These are phyloP conservation scores for Lethenteron reissneri DNA, from an alignment of 2,113 vertebrate species.

Conservation along the genomic window DNA sequence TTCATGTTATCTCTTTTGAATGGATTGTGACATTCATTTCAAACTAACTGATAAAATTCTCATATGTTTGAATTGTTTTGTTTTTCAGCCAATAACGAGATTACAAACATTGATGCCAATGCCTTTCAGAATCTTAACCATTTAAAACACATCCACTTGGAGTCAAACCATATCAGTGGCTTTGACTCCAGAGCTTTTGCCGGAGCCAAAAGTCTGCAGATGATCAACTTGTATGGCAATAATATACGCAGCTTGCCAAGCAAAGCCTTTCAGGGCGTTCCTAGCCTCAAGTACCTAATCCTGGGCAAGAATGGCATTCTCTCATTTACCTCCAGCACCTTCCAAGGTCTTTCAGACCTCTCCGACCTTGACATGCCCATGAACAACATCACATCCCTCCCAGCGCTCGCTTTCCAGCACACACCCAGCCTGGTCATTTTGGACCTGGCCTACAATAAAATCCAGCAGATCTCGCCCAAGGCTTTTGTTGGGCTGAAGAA, in stretches of 20 bases:
- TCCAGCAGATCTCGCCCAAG: conserved; percentile 24
- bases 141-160: not conserved
- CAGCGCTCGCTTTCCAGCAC: conserved; percentile 1
- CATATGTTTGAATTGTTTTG: not conserved
- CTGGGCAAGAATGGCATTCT: not conserved
- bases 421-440: conserved; percentile 13
- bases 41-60: too few species aligned
- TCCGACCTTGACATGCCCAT: not conserved
- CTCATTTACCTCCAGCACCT: not conserved
- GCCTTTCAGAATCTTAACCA: not conserved
- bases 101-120: not conserved
- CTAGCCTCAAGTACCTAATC: not conserved
- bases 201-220: not conserved
- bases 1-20: too few species aligned
- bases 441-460: conserved; percentile 28
- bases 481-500: conserved; percentile 27
- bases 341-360: not conserved
- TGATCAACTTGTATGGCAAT: not conserved
- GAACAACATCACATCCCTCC: conserved; percentile 4
- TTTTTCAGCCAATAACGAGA: not conserved
- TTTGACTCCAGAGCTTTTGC: not conserved
- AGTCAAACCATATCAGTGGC: not conserved
- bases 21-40: too few species aligned
- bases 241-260: not conserved
- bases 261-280: conserved; percentile 1